phyloP scores from a whole-genome alignment of 2,797 vertebrate genomes.

The Hemibagrus guttatus region DNA sequence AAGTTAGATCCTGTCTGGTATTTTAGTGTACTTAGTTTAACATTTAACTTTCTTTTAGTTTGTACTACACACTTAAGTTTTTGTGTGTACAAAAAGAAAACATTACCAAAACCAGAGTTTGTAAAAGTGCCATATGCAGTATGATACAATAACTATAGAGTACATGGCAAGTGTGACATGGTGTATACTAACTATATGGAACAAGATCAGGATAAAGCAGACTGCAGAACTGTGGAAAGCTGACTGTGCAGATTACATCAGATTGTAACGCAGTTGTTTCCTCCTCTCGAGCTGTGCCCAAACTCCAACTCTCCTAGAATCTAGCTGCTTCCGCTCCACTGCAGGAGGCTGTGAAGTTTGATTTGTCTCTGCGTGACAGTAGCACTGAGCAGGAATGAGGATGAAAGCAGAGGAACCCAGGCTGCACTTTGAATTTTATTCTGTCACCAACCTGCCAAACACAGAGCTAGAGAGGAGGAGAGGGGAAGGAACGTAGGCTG shows the following conservation, averaged over 20 bases:
- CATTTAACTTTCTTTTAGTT: neutral
- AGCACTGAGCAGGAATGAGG: conserved; percentile 28
- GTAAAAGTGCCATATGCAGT: neutral
- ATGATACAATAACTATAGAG: neutral
- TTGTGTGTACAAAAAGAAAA: neutral
- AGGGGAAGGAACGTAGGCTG: neutral
- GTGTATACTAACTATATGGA: neutral
- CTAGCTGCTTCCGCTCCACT: conserved; percentile 5
- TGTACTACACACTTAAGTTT: neutral
- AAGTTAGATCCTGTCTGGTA: neutral
- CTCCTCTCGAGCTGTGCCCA: neutral
- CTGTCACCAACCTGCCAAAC: neutral
- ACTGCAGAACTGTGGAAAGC: conserved; percentile 17
- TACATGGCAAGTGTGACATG: neutral
- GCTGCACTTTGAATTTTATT: conserved; percentile 24
- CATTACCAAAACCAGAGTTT: neutral
- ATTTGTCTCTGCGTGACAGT: conserved; percentile 30
- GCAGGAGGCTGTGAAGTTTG: conserved; percentile 28
- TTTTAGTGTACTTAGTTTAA: neutral
- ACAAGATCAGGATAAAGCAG: neutral
- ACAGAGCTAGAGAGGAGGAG: neutral
- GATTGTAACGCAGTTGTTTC: neutral
- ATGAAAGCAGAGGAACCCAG: conserved; percentile 18
- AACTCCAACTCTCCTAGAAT: conserved; percentile 13
- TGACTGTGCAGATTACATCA: conserved; percentile 23